phyloP scores from a whole-genome alignment of 2,113 vertebrate genomes.

The Calyptommatus sinebrachiatus region DNA sequence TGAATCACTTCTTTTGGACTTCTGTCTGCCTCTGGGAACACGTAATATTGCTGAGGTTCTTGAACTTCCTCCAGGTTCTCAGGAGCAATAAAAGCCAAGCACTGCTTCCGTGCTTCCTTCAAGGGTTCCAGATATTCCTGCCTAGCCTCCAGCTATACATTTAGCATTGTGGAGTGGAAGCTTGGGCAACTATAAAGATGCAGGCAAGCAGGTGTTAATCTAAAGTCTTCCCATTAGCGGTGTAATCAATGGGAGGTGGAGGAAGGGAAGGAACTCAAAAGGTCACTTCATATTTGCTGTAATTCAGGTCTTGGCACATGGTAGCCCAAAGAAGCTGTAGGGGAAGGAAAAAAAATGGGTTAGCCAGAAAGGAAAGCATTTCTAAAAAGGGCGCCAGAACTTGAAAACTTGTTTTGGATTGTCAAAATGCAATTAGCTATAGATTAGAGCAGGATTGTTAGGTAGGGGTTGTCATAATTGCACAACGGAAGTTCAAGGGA shows the following conservation, averaged over 20 bases:
- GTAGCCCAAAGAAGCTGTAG: slow-evolving; percentile 29
- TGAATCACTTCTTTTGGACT: too few species aligned
- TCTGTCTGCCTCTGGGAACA: background rate
- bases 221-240: slow-evolving; percentile 48
- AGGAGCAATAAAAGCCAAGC: background rate
- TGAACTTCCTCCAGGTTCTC: background rate
- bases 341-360: slow-evolving; percentile 27
- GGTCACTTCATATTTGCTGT: slow-evolving; percentile 57
- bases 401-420: background rate
- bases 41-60: background rate
- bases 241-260: slow-evolving; percentile 52
- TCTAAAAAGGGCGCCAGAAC: background rate
- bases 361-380: background rate
- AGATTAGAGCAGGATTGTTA: background rate
- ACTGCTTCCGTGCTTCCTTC: background rate
- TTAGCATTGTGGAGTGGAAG: slow-evolving; percentile 42
- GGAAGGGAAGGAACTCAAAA: slow-evolving; percentile 25
- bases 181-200: slow-evolving; percentile 37
- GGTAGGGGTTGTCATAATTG: background rate
- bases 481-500: background rate
- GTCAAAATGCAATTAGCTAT: background rate
- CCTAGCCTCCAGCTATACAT: slow-evolving; percentile 39
- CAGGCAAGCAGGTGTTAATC: slow-evolving; percentile 43
- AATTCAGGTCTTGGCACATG: slow-evolving; percentile 57
- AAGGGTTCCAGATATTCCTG: slow-evolving; percentile 18